Evolutionary conservation across 2,797 vertebrate species (phyloP).

Genomic region (Heterohyrax brucei): DNA sequence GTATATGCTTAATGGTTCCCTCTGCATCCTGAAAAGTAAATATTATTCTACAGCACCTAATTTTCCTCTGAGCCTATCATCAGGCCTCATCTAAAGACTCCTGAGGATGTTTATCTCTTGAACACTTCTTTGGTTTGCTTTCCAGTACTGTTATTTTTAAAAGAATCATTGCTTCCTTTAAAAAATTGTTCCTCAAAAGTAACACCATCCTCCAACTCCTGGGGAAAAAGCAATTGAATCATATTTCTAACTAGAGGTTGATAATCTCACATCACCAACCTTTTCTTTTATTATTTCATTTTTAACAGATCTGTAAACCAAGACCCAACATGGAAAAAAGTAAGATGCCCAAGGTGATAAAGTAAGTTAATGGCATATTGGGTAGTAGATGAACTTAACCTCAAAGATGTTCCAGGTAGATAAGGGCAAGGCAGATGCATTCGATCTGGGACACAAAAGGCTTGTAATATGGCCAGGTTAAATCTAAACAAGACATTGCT

Average conservation of each 20-base stretch:
- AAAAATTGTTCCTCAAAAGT: constrained; percentile 39
- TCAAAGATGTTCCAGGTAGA: constrained; percentile 2
- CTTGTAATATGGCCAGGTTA: background rate
- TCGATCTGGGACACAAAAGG: background rate
- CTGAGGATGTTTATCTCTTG: constrained; percentile 26
- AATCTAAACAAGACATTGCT: constrained; percentile 9
- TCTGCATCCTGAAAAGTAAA: constrained; percentile 67
- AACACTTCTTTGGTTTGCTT: constrained; percentile 57
- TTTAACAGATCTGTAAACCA: constrained; percentile 31
- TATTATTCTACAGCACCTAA: constrained; percentile 36
- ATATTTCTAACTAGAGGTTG: constrained; percentile 40
- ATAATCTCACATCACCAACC: background rate
- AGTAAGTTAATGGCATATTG: background rate
- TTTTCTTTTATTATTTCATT: background rate
- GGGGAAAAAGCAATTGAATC: background rate
- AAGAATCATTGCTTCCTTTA: constrained; percentile 4
- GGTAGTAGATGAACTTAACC: background rate
- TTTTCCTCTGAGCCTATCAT: constrained; percentile 51
- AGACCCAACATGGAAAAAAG: background rate
- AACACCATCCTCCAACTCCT: background rate
- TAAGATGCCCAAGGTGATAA: constrained; percentile 32
- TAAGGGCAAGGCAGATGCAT: background rate
- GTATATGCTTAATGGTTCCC: constrained; percentile 34
- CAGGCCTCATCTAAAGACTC: constrained; percentile 18
- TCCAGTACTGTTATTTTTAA: constrained; percentile 61